Evolutionary conservation across 2,113 vertebrate genomes (phyloP).

Genomic region (Siphamia tubifer): DNA sequence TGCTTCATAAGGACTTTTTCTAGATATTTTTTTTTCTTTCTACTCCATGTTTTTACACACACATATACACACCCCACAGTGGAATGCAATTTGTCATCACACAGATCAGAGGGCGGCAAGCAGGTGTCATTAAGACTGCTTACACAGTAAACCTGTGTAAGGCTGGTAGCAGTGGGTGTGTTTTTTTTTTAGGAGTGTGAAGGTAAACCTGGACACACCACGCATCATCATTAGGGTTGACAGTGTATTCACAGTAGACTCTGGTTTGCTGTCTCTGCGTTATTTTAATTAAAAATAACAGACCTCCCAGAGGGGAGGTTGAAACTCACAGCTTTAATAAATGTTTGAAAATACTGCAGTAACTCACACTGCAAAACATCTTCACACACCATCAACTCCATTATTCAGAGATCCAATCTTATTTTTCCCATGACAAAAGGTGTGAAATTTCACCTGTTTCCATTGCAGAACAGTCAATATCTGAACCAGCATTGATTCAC

Average conservation of each 20-base stretch:
- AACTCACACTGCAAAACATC: constrained; percentile 33
- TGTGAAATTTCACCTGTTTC: constrained; percentile 39
- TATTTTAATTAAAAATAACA: constrained; percentile 62
- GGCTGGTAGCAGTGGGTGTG: no score
- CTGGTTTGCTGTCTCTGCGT: constrained; percentile 38
- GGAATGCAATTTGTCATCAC: constrained; percentile 52
- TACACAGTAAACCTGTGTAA: constrained; percentile 54
- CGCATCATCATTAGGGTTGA: constrained; percentile 22
- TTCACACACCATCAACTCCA: constrained; percentile 25
- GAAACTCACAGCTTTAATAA: background rate
- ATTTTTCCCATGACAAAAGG: constrained; percentile 22
- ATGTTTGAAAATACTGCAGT: background rate
- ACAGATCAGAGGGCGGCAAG: constrained; percentile 38
- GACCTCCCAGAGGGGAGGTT: constrained; percentile 23
- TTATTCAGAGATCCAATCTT: constrained; percentile 5
- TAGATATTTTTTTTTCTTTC: constrained; percentile 17
- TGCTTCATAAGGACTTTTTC: constrained; percentile 14
- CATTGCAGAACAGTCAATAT: background rate
- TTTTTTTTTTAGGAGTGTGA: constrained; percentile 11
- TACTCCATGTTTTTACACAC: constrained; percentile 5
- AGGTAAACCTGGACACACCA: constrained; percentile 6
- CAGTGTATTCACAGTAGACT: background rate
- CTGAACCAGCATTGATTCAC: no score
- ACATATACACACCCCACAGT: constrained; percentile 41
- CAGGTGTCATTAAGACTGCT: constrained; percentile 55